Conservation (phyloP, 1,140 invertebrate species). For the Conopomorpha cramerella region DNA sequence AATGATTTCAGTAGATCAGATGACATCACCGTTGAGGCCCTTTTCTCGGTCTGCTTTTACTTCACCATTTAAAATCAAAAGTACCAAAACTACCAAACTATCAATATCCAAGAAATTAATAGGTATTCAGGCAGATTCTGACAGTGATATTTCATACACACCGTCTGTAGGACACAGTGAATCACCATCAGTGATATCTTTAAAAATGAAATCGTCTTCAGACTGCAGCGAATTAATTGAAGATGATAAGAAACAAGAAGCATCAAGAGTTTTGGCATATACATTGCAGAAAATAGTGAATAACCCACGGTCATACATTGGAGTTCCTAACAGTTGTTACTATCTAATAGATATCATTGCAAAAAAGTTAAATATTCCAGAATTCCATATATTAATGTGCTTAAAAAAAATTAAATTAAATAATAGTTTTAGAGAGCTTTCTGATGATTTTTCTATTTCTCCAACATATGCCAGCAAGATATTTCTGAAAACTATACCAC, state of each 20-base stretch:
- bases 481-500: conserved; percentile 11
- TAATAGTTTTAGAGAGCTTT: not conserved
- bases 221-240: conserved; percentile 3
- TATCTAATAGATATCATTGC: conserved; percentile 3
- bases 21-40: not conserved
- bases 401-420: conserved; percentile 1
- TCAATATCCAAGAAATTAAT: not conserved
- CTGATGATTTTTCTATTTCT: not conserved
- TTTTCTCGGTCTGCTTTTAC: not conserved
- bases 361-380: conserved; percentile 1
- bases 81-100: not conserved
- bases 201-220: conserved; percentile 3
- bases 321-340: conserved; percentile 1
- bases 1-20: not conserved
- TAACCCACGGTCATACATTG: conserved; percentile 1
- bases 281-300: conserved; percentile 2
- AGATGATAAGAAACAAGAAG: conserved; percentile 4
- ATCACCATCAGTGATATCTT: not conserved
- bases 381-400: not conserved
- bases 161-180: not conserved
- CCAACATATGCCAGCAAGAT: conserved; percentile 7
- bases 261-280: not conserved
- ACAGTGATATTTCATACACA: conserved; percentile 2
- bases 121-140: not conserved
- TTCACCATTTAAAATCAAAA: not conserved